Base-by-base conservation (phyloP, 2,888 invertebrate genomes). In the Dyspetes luteomarginatus region DNA sequence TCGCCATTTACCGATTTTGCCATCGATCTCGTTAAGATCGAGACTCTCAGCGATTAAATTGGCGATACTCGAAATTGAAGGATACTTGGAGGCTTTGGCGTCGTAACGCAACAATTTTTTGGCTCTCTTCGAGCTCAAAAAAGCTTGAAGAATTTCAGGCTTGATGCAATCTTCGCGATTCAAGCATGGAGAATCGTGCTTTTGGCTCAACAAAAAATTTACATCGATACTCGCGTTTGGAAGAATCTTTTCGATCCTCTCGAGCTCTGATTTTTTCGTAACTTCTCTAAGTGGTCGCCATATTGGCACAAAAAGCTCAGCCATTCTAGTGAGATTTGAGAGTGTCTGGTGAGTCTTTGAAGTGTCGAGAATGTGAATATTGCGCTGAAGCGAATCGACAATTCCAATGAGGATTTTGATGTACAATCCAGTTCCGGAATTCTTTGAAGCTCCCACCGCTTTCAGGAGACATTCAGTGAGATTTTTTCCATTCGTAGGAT, bases 1-100 rank as follows among this genome's bases (percentile, higher is more conserved):
- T 84, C 94, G 93, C 75, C 93, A 92, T 4, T 86, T 85, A 22
- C 89, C 69, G 50, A 86, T 82, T 17, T 88, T 77, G 1, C 78
- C 75, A 65, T 82, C 82, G 68, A 90, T 89, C 43, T 83, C 82
- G 12, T 86, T 81, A 48, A 87, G 78, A 83, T 91, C 88, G 50
- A 91, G 74, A 67, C 85, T 86, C 3, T 76, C 68, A 5, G 83
- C 81, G 48, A 91, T 83, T 60, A 83, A 82, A 68, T 77, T 78
- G 3, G 90, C 86, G 58, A 90, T 85, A n/a, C 88, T 88, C 55
- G 65, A 56, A 9, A 86, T 67, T 2, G 87, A 83, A 2, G 84
- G 88, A 62, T 88, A 88, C 12, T 86, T 86, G 36, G 89, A 82
- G 15, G 73, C 55, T 78, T 82, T 89, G 0, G 86, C 56, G 67